phyloP scores from a whole-genome alignment of 2,888 invertebrate genomes.

The Zonitis immaculata region DNA sequence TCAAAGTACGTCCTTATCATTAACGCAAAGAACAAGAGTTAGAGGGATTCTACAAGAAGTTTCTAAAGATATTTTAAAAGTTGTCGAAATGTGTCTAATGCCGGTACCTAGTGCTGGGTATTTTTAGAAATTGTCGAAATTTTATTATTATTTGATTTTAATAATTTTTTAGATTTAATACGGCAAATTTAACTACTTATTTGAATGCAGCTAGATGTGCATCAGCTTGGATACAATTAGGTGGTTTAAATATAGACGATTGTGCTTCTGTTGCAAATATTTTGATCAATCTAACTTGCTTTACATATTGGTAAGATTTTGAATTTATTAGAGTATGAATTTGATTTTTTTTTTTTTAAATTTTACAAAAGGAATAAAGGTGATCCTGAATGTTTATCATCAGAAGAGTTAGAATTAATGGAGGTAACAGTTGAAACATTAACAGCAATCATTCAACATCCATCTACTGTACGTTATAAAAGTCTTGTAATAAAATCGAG shows the following conservation, averaged over 20 bases:
- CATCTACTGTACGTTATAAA: constrained; percentile 57
- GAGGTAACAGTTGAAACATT: constrained; percentile 62
- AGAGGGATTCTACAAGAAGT: constrained; percentile 46
- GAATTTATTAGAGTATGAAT: no score
- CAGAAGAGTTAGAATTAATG: constrained; percentile 55
- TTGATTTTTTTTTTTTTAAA: no score
- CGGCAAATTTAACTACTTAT: constrained; percentile 52
- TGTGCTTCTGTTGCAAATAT: constrained; percentile 42
- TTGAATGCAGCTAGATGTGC: constrained; percentile 55
- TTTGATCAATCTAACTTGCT: constrained; percentile 46
- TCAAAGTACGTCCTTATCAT: constrained; percentile 48
- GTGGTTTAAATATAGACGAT: constrained; percentile 45
- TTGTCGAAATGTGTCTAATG: constrained; percentile 46
- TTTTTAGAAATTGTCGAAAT: constrained; percentile 14
- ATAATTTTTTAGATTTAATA: constrained; percentile 37
- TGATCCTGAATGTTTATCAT: constrained; percentile 51
- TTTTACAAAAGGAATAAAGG: constrained; percentile 39
- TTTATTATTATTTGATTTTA: constrained; percentile 1
- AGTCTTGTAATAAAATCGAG: constrained; percentile 53
- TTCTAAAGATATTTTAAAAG: constrained; percentile 48
- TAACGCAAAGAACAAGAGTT: constrained; percentile 46
- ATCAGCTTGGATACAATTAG: constrained; percentile 61
- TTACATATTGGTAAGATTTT: constrained; percentile 44
- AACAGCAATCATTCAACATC: constrained; percentile 56
- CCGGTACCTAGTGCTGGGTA: constrained; percentile 42